phyloP scores from a whole-genome alignment of 1,140 invertebrate genomes.

The Mylabris phalerata region DNA sequence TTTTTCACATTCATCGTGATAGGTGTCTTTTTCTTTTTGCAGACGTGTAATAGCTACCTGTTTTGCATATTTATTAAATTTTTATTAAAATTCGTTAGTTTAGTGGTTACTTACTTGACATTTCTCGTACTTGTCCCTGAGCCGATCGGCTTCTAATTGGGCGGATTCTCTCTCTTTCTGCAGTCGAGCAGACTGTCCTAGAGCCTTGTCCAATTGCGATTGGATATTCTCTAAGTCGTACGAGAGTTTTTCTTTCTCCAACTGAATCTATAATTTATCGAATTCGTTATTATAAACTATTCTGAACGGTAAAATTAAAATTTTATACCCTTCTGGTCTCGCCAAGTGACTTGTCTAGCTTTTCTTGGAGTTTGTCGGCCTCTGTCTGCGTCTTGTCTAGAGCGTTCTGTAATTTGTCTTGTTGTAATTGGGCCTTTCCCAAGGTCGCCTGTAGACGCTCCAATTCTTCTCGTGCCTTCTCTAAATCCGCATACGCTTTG shows the following conservation, averaged over 20 bases:
- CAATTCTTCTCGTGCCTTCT: slow-evolving; percentile 84
- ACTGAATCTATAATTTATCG: slow-evolving; percentile 60
- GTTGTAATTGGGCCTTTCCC: slow-evolving; percentile 81
- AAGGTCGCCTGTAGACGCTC: slow-evolving; percentile 82
- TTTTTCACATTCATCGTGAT: slow-evolving; percentile 72
- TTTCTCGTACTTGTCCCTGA: slow-evolving; percentile 84
- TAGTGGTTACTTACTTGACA: slow-evolving; percentile 56
- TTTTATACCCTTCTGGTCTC: slow-evolving; percentile 71
- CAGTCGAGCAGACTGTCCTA: slow-evolving; percentile 75
- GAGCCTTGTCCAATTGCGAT: slow-evolving; percentile 81
- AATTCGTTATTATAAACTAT: slow-evolving; percentile 5
- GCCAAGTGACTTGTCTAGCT: slow-evolving; percentile 68
- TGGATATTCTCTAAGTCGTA: slow-evolving; percentile 86
- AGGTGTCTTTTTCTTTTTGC: slow-evolving; percentile 80
- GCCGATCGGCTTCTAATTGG: slow-evolving; percentile 74
- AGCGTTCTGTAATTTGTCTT: slow-evolving; percentile 81
- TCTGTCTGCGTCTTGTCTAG: slow-evolving; percentile 86
- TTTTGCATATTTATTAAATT: not conserved
- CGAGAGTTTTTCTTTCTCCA: slow-evolving; percentile 81
- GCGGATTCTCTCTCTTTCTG: slow-evolving; percentile 85
- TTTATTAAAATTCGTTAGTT: not conserved
- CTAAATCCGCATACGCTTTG: slow-evolving; percentile 73
- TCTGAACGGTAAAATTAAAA: slow-evolving; percentile 1
- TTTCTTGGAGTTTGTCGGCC: slow-evolving; percentile 83
- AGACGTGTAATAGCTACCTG: slow-evolving; percentile 64